Evolutionary conservation across 1,140 invertebrate genomes (phyloP), one percentile per base, ranked within the genome.

Genomic region (Sminthurinus signatus): DNA sequence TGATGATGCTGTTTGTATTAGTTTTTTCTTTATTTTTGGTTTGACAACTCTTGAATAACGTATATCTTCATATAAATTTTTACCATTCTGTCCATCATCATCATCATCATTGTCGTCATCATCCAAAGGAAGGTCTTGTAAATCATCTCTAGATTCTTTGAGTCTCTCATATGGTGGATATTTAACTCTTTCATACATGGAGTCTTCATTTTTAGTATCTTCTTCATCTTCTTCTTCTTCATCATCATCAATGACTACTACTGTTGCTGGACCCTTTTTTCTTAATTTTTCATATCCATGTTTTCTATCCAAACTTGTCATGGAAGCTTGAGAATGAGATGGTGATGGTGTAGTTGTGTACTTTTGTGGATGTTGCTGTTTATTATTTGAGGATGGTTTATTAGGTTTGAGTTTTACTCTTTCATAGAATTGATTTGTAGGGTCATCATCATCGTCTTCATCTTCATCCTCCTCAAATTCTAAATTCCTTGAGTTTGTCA

Each of bases 221-320:
- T 62, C 65, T 3, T 51, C 29, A 3, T 42, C 55, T 10, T 64
- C 62, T 28, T 65, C 61, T 39, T 67, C 64, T 10, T 65, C 67
- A 21, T 67, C 68, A 23, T 61, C 64, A 27, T 68, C 67, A 36
- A 36, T 36, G 32, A 5, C 32, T 5, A 36, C n/a, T n/a, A n/a
- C n/a, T n/a, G n/a, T 43, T n/a, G 39, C 19, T 61, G 50, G 1
- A 12, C 23, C 43, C 50, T 65, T 65, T 51, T 65, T 65, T 51
- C 63, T 68, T 2, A 71, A 36, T 39, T 71, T 71, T 42, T 68
- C 70, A 62, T 71, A 71, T 4, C 70, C 70, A 51, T 71, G 70
- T 36, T 71, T 71, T n/a, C 52, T 36, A 42, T 65, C 57, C 44
- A 60, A 65, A 60, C 46, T 65, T n/a, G 43, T n/a, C 2, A 25